phyloP scores from a whole-genome alignment of 2,113 vertebrate genomes.

The Eptatretus burgeri region DNA sequence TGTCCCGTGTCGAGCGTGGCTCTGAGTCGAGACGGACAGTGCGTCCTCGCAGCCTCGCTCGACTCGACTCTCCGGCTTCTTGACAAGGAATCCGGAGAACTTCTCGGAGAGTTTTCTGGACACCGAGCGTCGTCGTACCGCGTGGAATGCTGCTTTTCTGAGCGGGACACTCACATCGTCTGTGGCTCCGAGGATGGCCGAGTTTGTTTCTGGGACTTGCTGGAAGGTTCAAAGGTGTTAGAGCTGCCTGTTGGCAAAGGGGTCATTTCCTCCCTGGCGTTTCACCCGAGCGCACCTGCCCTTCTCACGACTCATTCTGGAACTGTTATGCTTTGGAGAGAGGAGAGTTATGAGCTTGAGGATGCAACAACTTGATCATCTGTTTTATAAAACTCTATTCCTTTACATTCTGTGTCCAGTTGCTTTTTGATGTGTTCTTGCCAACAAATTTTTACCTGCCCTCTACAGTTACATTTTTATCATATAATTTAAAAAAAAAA shows the following conservation, averaged over 20 bases:
- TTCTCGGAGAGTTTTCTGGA: constrained; percentile 48
- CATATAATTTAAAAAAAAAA: too few species aligned
- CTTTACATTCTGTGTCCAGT: too few species aligned
- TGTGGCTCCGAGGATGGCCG: constrained; percentile 64
- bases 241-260: constrained; percentile 30
- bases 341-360: constrained; percentile 18
- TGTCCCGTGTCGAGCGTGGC: constrained; percentile 74
- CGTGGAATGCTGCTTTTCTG: constrained; percentile 53
- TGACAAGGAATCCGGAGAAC: constrained; percentile 60
- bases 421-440: too few species aligned
- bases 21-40: constrained; percentile 59
- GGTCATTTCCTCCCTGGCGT: constrained; percentile 48
- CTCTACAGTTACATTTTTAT: too few species aligned
- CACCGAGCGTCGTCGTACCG: constrained; percentile 56
- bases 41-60: constrained; percentile 35
- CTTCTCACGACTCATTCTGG: constrained; percentile 39
- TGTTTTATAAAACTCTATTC: too few species aligned
- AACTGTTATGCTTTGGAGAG: constrained; percentile 38
- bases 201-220: constrained; percentile 63
- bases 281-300: constrained; percentile 36
- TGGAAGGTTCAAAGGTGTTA: constrained; percentile 29
- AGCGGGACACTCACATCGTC: constrained; percentile 45
- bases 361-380: too few species aligned
- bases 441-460: too few species aligned
- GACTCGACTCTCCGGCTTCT: constrained; percentile 46